Conservation (phyloP, 2,888 invertebrate genomes). For the Hydrotaea diabolus region DNA sequence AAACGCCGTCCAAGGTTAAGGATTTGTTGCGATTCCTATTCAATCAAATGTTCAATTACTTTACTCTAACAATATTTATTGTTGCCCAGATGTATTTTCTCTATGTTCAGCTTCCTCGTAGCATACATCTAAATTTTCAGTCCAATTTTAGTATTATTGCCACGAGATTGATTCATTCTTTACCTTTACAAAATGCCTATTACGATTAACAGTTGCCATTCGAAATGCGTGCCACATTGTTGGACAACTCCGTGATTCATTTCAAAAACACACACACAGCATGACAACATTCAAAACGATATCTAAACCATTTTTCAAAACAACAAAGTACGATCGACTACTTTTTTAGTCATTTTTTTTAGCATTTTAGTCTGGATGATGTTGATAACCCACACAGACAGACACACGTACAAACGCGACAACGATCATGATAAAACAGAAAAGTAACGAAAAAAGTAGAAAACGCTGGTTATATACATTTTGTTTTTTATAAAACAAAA, state of each 20-base stretch:
- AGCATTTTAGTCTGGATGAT: background rate
- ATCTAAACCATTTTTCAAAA: constrained; percentile 4
- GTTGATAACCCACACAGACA: background rate
- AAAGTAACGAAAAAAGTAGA: background rate
- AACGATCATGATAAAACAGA: background rate
- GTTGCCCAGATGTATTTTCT: too few species aligned
- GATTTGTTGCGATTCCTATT: too few species aligned
- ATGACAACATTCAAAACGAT: constrained; percentile 7
- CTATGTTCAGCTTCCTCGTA: too few species aligned
- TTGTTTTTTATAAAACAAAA: background rate
- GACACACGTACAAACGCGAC: background rate
- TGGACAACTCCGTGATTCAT: background rate
- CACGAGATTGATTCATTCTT: background rate
- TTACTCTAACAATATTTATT: too few species aligned
- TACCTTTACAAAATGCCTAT: background rate
- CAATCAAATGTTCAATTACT: too few species aligned
- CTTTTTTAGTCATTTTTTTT: background rate
- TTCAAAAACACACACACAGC: constrained; percentile 5
- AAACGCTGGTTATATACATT: background rate
- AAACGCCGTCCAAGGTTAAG: too few species aligned
- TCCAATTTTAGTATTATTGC: background rate
- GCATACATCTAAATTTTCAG: background rate
- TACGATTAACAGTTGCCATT: too few species aligned
- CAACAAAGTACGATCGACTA: constrained; percentile 9
- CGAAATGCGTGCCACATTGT: background rate